A percentile compares a stretch with the other conserved stretches of the same genome.
These are phyloP conservation scores for Dione juno DNA, from an alignment of 2,888 invertebrate species.

Conservation along the genomic window DNA sequence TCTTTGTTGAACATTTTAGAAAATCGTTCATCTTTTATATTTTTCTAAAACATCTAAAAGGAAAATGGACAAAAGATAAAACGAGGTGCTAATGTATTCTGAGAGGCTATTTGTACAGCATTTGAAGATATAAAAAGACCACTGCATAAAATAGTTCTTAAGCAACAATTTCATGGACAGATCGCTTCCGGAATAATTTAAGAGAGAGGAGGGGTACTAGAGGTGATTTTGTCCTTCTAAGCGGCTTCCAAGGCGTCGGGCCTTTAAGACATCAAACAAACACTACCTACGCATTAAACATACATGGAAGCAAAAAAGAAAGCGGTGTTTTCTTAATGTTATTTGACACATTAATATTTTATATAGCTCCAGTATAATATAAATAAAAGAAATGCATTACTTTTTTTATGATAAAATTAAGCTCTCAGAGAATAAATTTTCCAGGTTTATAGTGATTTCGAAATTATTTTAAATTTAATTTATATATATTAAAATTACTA, in stretches of 20 bases:
- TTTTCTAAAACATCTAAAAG: conserved; percentile 34
- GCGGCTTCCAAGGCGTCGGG: conserved; percentile 62
- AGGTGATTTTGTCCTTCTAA: conserved; percentile 58
- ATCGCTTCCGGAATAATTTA: conserved; percentile 67
- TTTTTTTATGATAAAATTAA: too few relatives aligned
- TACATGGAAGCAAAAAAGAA: conserved; percentile 67
- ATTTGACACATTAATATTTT: conserved; percentile 77
- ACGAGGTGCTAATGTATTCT: conserved; percentile 40
- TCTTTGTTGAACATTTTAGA: conserved; percentile 19
- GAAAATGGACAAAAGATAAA: conserved; percentile 32
- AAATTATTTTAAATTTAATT: too few relatives aligned
- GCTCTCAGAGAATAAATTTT: too few relatives aligned
- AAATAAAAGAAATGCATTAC: conserved; percentile 72
- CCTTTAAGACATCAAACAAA: conserved; percentile 73
- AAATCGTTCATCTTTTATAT: conserved; percentile 26
- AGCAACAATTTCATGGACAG: conserved; percentile 68
- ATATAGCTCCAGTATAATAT: conserved; percentile 63
- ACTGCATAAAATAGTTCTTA: conserved; percentile 59
- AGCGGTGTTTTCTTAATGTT: conserved; percentile 74
- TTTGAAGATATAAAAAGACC: conserved; percentile 47
- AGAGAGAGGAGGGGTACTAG: conserved; percentile 47
- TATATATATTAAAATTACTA: too few relatives aligned
- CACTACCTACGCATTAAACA: conserved; percentile 75
- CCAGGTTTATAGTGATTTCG: too few relatives aligned
- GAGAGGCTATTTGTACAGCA: conserved; percentile 38